Evolutionary conservation across 2,113 vertebrate genomes (phyloP).

Genomic region (Mellivora capensis): DNA sequence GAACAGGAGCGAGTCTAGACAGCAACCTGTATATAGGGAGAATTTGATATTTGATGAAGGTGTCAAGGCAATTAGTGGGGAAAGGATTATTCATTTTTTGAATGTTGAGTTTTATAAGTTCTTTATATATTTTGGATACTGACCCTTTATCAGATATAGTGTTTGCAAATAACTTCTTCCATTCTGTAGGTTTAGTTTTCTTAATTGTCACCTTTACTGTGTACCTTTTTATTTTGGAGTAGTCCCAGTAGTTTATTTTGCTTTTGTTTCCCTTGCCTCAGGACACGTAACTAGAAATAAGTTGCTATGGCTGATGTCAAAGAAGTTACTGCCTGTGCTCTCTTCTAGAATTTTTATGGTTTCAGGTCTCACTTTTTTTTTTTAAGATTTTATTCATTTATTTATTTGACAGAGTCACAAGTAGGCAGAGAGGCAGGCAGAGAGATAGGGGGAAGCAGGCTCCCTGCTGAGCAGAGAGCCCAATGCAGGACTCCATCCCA

Average conservation of each 20-base stretch:
- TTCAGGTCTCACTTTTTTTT: background rate
- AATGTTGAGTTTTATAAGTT: background rate
- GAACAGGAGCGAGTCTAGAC: background rate
- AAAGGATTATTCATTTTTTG: background rate
- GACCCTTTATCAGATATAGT: background rate
- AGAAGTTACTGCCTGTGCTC: background rate
- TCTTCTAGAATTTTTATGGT: background rate
- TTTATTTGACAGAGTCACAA: too few species aligned
- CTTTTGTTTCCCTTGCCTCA: background rate
- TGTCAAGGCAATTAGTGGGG: background rate
- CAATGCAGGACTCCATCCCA: too few species aligned
- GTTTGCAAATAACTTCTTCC: background rate
- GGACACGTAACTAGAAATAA: background rate
- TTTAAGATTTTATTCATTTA: too few species aligned
- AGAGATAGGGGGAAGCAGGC: too few species aligned
- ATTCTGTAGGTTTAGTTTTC: background rate
- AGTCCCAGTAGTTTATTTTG: background rate
- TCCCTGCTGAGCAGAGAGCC: background rate
- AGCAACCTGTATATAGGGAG: background rate
- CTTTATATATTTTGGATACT: background rate
- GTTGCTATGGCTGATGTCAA: background rate
- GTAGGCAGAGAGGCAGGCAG: too few species aligned
- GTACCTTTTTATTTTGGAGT: background rate
- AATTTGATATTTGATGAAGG: background rate
- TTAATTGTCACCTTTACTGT: background rate